These are phyloP conservation scores for Spisula solida DNA, from an alignment of 2,888 invertebrate genomes.

Conservation along the genomic window DNA sequence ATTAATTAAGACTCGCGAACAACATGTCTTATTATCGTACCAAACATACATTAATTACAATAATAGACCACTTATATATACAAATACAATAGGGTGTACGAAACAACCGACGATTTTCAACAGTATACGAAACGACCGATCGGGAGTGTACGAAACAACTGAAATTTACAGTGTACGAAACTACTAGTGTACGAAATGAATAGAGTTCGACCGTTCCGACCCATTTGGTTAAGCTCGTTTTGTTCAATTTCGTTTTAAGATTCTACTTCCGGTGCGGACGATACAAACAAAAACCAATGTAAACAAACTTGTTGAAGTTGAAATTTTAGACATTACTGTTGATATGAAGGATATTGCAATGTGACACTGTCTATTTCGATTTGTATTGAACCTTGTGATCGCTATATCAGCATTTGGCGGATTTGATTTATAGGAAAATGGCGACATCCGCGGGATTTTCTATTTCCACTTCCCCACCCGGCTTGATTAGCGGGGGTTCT, in stretches of 20 bases:
- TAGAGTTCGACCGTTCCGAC: background rate
- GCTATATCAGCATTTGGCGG: background rate
- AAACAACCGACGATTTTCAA: too few relatives aligned
- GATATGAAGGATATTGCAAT: background rate
- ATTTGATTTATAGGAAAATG: conserved; percentile 28
- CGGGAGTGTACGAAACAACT: too few relatives aligned
- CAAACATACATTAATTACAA: too few relatives aligned
- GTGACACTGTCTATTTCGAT: background rate
- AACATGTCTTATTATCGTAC: too few relatives aligned
- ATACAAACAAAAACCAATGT: conserved; percentile 50
- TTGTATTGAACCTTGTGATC: background rate
- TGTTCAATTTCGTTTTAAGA: background rate
- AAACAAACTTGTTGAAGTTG: background rate
- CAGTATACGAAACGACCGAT: too few relatives aligned
- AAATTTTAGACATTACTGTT: background rate
- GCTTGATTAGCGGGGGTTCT: conserved; percentile 61
- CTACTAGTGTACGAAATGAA: too few relatives aligned
- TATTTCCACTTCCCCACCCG: conserved; percentile 63
- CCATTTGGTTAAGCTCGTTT: background rate
- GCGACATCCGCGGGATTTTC: conserved; percentile 66
- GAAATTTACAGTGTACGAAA: too few relatives aligned
- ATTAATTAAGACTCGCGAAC: too few relatives aligned
- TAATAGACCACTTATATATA: too few relatives aligned
- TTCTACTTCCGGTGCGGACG: conserved; percentile 44
- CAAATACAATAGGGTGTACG: too few relatives aligned